phyloP scores from a whole-genome alignment of 2,797 vertebrate species.

The Falco columbarius region DNA sequence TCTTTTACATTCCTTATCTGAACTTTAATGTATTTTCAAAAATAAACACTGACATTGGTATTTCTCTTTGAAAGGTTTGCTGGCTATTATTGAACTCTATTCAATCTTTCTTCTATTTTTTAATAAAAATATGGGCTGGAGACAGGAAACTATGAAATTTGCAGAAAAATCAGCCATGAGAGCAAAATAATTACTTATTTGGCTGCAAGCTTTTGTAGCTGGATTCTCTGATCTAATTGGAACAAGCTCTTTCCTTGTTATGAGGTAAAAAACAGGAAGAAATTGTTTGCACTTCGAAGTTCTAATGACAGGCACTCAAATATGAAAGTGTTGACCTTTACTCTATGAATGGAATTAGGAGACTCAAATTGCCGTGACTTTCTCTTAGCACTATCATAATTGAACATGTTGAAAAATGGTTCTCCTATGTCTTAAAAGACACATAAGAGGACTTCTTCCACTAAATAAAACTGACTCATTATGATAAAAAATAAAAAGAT shows the following conservation, averaged over 20 bases:
- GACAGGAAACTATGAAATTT: neutral
- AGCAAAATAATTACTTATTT: neutral
- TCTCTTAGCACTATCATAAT: neutral
- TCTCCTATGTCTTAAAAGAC: neutral
- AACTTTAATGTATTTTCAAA: neutral
- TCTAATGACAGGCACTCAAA: neutral
- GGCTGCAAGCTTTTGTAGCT: neutral
- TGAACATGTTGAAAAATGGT: neutral
- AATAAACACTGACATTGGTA: neutral
- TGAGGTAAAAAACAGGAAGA: neutral
- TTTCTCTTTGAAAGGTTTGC: neutral
- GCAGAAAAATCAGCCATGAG: neutral
- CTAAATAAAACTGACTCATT: neutral
- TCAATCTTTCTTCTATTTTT: neutral
- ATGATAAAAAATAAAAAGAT: neutral
- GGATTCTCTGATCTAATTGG: neutral
- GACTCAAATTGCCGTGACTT: neutral
- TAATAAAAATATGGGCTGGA: neutral
- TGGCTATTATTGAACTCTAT: neutral
- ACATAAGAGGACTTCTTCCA: neutral
- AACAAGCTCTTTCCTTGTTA: neutral
- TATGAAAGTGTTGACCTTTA: slow-evolving; percentile 6
- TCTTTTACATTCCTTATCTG: neutral
- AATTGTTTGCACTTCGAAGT: neutral
- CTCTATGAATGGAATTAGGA: neutral